Base-by-base conservation (phyloP, 2,888 invertebrate genomes). In the Pterostichus madidus region DNA sequence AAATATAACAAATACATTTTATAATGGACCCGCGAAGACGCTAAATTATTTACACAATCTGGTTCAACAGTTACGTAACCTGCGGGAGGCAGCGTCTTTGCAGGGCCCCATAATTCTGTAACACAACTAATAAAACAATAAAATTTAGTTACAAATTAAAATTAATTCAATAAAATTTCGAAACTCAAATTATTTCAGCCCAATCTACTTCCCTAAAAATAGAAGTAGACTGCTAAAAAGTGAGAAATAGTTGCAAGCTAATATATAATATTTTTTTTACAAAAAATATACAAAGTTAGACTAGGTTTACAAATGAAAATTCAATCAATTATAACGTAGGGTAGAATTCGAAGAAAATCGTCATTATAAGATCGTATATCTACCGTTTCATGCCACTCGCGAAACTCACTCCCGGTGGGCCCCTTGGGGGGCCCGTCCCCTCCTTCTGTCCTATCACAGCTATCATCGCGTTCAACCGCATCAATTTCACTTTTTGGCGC, bases 301-400 rank as follows among this genome's bases (percentile, higher is more conserved):
- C 75, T 75, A 75, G 75, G 0, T 35, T 13, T 39, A 56, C 24
- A 17, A 49, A 17, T 56, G 24, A 24, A 64, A 31, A 44, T 93
- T n/a, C 92, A 98, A 94, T 98, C 98, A 91, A 98, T 96, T 90
- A 98, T 95, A 91, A 98, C 97, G 92, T 99, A 99, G 91, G 98
- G 98, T 94, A 98, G 93, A 92, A 98, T 96, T 90, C 96, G 93
- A 89, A 98, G 93, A 88, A 93, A 92, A 89, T 96, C 95, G 88
- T 95, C 95, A 88, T 96, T 93, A 87, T 93, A 93, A 84, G 96
- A 94, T 88, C 93, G 92, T 88, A 93, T 91, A 86, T 95, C 94
- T 85, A 95, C 93, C 89, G 96, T 95, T 91, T 98, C 95, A 90
- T 97, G 96, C 97, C 98, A 99, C 91, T 97, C 96, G 86, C 95